Conservation (phyloP, 2,888 invertebrate species). For the Nephrocerus scutellatus region DNA sequence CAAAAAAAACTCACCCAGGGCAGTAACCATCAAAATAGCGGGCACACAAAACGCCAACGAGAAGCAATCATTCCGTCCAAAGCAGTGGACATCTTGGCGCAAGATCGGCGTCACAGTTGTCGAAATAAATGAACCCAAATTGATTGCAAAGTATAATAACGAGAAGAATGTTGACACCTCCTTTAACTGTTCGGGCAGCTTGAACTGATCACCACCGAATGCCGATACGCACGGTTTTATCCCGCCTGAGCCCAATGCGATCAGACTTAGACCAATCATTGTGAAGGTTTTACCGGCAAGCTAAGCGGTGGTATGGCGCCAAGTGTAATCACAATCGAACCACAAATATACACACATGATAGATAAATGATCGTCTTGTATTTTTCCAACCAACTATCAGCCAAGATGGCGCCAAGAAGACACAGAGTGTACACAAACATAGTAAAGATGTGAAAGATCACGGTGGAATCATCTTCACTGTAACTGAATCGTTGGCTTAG, state of each 20-base stretch:
- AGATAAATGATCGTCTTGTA: conserved; percentile 72
- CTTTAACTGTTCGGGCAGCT: conserved; percentile 65
- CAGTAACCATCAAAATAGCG: conserved; percentile 69
- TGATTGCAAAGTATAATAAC: conserved; percentile 85
- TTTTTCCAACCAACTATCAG: conserved; percentile 83
- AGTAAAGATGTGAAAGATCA: conserved; percentile 66
- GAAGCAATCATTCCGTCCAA: conserved; percentile 65
- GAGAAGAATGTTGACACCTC: conserved; percentile 80
- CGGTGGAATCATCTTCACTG: conserved; percentile 59
- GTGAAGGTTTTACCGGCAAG: conserved; percentile 52
- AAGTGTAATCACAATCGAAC: conserved; percentile 65
- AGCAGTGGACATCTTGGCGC: conserved; percentile 66
- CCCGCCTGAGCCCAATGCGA: conserved; percentile 83
- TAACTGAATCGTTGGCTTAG: conserved; percentile 59
- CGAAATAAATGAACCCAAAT: conserved; percentile 77
- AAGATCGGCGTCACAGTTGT: conserved; percentile 78
- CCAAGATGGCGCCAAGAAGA: conserved; percentile 77
- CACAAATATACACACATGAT: conserved; percentile 73
- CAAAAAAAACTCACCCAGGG: conserved; percentile 54
- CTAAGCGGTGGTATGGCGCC: conserved; percentile 56
- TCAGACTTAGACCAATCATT: conserved; percentile 58
- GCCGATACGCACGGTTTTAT: conserved; percentile 89
- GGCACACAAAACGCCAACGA: conserved; percentile 81
- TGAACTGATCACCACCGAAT: conserved; percentile 88
- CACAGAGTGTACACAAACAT: conserved; percentile 71